Base-by-base conservation (phyloP, 1,140 invertebrate species). In the Anastrepha ludens region DNA sequence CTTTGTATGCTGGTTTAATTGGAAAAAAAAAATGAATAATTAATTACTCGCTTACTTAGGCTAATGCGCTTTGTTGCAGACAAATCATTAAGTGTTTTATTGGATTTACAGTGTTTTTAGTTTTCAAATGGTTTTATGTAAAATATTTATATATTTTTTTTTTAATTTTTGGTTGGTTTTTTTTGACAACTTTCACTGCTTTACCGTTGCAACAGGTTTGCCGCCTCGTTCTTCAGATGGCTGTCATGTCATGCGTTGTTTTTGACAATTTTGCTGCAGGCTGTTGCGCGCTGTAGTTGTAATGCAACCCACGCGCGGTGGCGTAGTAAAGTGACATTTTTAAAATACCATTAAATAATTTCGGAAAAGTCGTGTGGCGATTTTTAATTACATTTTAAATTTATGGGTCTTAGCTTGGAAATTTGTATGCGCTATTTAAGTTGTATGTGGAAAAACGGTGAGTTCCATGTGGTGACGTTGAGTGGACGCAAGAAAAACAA, bases 271-370 rank as follows among this genome's bases (percentile, higher is more conserved):
- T 81, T 29, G 74, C 20, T 50, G 74, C 74, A 81, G 55, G 47
- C 17, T 29, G 47, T 55, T 55, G 5, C 15, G n/a, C n/a, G 55
- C 15, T n/a, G 60, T 50, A 20, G 74, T 81, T 58, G 74, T 81
- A 55, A 81, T 81, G 74, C 74, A 55, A 81, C 74, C 74, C 74
- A 81, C 74, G 74, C 74, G 44, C 74, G 17, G 47, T 11, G 55
- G 47, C 8, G 47, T 29, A 81, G 47, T 81, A 81, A 81, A 55
- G 74, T 81, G 74, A 81, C 44, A 81, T 55, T 81, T 81, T 81
- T 81, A 55, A 81, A 81, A 81, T 81, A 8, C 74, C 74, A 81
- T 81, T 81, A 81, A 81, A 81, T 81, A 81, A 81, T 81, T 81
- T 81, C 29, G 3, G 74, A 17, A 55, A 50, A 81, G 11, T 74